Conservation (phyloP, 2,797 vertebrate genomes). For the Perodicticus potto region DNA sequence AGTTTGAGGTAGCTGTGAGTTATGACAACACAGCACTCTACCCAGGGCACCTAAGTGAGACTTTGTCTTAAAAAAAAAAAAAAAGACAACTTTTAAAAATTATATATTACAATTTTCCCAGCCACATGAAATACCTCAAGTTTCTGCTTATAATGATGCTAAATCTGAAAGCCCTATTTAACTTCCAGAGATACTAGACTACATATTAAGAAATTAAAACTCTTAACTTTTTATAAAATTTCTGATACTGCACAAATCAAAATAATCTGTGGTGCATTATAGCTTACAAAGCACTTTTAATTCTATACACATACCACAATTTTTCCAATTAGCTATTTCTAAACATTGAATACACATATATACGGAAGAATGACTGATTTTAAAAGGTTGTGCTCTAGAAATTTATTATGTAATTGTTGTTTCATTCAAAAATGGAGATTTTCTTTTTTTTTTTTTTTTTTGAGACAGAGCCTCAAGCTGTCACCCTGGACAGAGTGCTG, state of each 20-base stretch:
- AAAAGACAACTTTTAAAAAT: no score
- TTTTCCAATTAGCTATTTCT: constrained; percentile 32
- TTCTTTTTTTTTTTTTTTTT: no score
- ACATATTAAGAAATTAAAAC: constrained; percentile 4
- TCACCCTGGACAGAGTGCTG: no score
- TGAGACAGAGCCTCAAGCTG: no score
- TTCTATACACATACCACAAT: neutral
- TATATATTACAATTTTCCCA: neutral
- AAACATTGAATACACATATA: neutral
- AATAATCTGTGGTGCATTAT: neutral
- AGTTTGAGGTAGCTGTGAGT: no score
- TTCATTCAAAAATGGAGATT: constrained; percentile 34
- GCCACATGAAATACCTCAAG: constrained; percentile 17
- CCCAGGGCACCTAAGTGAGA: no score
- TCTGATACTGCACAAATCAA: neutral
- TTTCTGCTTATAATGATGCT: neutral
- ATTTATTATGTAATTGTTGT: neutral
- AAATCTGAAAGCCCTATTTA: constrained; percentile 48
- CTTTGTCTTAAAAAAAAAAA: no score
- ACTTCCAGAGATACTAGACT: neutral
- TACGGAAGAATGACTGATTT: neutral
- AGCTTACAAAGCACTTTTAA: constrained; percentile 48
- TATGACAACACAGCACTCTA: no score
- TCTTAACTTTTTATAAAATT: constrained; percentile 44
- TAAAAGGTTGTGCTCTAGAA: constrained; percentile 18